Evolutionary conservation across 2,113 vertebrate species (phyloP).

Genomic region (Catharus fuscescens): DNA sequence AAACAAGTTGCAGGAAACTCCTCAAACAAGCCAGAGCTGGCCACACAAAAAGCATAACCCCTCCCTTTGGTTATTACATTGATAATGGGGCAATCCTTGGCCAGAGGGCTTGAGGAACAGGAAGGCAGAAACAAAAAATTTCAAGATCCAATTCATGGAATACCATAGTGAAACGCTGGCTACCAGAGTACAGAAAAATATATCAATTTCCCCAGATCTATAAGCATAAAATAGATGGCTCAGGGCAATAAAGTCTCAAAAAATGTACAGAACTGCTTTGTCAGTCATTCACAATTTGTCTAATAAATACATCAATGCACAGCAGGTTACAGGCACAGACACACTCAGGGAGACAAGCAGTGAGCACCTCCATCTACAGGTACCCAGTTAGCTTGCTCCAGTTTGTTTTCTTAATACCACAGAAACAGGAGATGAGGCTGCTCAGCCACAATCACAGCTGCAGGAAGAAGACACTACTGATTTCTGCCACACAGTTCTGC

Average conservation of each 20-base stretch:
- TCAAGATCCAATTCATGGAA: neutral
- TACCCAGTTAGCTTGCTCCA: neutral
- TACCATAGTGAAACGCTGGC: neutral
- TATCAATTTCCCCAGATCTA: neutral
- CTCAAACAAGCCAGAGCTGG: constrained; percentile 60
- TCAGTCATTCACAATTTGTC: neutral
- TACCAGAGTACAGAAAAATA: neutral
- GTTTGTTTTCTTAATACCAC: neutral
- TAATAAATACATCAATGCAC: neutral
- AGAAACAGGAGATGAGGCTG: neutral
- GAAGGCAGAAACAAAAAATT: neutral
- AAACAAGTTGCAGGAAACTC: constrained; percentile 22
- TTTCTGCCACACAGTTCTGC: neutral
- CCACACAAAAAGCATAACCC: neutral
- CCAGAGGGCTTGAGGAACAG: constrained; percentile 26
- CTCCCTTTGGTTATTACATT: constrained; percentile 19
- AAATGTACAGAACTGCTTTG: neutral
- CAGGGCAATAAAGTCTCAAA: neutral
- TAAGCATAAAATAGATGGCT: neutral
- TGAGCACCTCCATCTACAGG: neutral
- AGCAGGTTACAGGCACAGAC: neutral
- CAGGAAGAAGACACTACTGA: neutral
- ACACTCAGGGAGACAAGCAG: neutral
- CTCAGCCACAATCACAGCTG: neutral
- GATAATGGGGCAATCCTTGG: constrained; percentile 27